These are phyloP conservation scores for Halcyon senegalensis DNA, from an alignment of 2,113 vertebrate genomes.

Conservation along the genomic window DNA sequence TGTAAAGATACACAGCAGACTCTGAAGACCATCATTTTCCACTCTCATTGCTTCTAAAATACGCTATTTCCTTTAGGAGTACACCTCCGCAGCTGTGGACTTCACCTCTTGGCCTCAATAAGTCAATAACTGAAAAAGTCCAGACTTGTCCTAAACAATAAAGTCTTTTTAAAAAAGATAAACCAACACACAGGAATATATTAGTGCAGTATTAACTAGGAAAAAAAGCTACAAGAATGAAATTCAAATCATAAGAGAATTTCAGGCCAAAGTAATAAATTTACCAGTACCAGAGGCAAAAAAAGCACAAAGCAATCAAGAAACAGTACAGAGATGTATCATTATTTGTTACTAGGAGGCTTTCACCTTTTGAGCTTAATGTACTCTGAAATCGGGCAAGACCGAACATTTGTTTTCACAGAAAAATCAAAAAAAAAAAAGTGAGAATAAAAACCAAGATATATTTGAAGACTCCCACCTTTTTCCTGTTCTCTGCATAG, in stretches of 20 bases:
- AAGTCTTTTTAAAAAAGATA: neutral
- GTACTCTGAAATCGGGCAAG: neutral
- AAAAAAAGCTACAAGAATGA: neutral
- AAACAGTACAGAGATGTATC: neutral
- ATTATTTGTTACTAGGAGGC: neutral
- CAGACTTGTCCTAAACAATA: neutral
- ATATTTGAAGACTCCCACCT: neutral
- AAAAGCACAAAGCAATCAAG: neutral
- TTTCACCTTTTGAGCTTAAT: neutral
- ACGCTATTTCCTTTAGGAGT: fast-evolving
- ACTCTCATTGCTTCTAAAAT: neutral
- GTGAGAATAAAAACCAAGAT: neutral
- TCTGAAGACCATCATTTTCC: neutral
- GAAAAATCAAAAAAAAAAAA: neutral
- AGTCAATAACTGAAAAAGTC: neutral
- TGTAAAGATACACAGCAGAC: neutral
- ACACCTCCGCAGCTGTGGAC: neutral
- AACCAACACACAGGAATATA: neutral
- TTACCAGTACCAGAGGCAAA: neutral
- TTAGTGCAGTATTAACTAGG: neutral
- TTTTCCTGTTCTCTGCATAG: neutral
- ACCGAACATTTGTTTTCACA: neutral
- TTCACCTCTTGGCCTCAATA: neutral
- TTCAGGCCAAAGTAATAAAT: neutral
- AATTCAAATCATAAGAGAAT: neutral